phyloP scores from a whole-genome alignment of 2,797 vertebrate genomes.

The Emydoidea blandingii region DNA sequence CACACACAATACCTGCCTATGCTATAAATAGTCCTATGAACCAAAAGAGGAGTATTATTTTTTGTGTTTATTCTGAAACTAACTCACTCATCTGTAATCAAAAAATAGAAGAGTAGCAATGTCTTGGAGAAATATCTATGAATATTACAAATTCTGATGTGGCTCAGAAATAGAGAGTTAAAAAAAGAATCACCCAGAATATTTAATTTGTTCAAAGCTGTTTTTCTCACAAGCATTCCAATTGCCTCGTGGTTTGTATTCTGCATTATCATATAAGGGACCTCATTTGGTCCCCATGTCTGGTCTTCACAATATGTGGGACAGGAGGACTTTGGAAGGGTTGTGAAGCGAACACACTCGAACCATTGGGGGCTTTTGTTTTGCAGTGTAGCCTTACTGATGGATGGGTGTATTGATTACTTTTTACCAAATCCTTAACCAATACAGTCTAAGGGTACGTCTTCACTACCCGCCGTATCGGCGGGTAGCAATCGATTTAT shows the following conservation, averaged over 20 bases:
- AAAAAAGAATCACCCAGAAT: background rate
- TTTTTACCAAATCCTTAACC: background rate
- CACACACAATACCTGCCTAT: background rate
- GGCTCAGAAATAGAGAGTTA: background rate
- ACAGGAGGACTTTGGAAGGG: background rate
- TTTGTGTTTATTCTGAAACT: background rate
- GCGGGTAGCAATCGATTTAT: no score
- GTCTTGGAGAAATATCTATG: background rate
- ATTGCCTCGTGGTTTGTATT: background rate
- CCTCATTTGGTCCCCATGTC: conserved; percentile 1
- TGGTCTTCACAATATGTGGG: background rate
- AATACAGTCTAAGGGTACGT: background rate
- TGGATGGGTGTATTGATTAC: background rate
- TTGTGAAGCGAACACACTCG: background rate
- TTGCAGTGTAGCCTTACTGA: background rate
- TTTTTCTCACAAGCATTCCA: background rate
- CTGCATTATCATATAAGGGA: background rate
- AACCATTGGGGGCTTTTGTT: background rate
- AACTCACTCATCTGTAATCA: background rate
- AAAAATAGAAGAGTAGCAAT: background rate
- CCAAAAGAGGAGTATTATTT: background rate
- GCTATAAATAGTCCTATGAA: background rate
- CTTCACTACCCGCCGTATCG: no score
- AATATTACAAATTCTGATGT: background rate
- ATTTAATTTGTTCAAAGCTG: background rate